phyloP scores from a whole-genome alignment of 2,113 vertebrate species.

The Pipa parva region DNA sequence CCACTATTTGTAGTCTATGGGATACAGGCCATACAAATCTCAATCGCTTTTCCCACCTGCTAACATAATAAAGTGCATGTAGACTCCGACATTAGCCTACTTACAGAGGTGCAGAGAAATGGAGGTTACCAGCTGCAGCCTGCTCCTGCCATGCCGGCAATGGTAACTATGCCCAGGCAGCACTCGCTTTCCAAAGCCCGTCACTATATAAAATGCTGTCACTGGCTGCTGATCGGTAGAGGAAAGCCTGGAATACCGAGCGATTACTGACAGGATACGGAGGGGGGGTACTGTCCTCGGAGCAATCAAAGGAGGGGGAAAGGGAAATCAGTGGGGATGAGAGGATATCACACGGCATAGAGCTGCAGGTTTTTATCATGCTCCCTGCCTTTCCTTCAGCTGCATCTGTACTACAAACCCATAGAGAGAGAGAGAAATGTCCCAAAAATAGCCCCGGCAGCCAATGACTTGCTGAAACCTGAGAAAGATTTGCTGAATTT shows the following conservation, averaged over 20 bases:
- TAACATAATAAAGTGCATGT: constrained; percentile 47
- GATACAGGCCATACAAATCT: not conserved
- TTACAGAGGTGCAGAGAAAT: constrained; percentile 69
- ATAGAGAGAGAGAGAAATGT: constrained; percentile 52
- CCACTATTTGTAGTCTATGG: no score
- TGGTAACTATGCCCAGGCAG: constrained; percentile 59
- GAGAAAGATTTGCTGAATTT: constrained; percentile 70
- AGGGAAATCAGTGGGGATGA: constrained; percentile 54
- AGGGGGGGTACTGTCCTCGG: constrained; percentile 57
- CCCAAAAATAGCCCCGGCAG: constrained; percentile 70
- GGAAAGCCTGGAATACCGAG: constrained; percentile 59
- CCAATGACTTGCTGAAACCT: constrained; percentile 68
- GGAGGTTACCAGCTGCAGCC: constrained; percentile 59
- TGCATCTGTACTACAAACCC: constrained; percentile 62
- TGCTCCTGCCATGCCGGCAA: constrained; percentile 63
- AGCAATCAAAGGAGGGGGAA: constrained; percentile 56
- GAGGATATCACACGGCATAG: constrained; percentile 59
- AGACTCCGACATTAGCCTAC: constrained; percentile 56
- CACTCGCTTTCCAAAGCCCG: constrained; percentile 48
- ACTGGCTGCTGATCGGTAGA: constrained; percentile 63
- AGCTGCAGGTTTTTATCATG: constrained; percentile 65
- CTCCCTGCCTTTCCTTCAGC: constrained; percentile 65
- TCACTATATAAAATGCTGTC: constrained; percentile 46
- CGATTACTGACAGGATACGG: constrained; percentile 60
- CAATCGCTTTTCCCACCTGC: constrained; percentile 7